Evolutionary conservation across 1,140 invertebrate species (phyloP), one percentile per base, ranked within the genome.

Genomic region (Drosophila kurseongensis): DNA sequence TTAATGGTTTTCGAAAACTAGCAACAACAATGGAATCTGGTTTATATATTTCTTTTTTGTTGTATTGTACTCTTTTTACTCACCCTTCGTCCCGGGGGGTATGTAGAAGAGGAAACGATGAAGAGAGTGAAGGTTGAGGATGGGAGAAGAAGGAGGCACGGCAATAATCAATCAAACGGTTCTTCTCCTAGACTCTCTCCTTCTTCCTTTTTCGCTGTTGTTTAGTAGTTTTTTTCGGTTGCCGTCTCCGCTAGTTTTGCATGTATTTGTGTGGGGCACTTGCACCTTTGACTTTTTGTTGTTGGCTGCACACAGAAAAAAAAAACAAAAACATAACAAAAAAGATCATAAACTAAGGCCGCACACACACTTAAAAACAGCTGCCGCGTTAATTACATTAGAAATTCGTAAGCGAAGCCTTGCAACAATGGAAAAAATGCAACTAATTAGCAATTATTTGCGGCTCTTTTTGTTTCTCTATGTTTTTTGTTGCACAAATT

Each of bases 361-460:
- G 35, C 32, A 63, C 12, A 67, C 42, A 66, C 48, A 51, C 52
- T 67, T 57, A 63, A 56, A 71, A 80, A 78, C 78, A 86, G 65
- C 76, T 73, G 80, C 71, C 16, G 44, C 80, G 65, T 84, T 85
- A 85, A 85, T 85, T 85, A 75, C 78, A 88, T 88, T 88, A 88
- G 76, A 88, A 89, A 88, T 83, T 88, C 84, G 79, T 77, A 79
- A 75, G 81, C 79, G 68, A 77, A 77, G 73, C 78, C 79, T 77
- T 80, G 66, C 52, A 55, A 75, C 59, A 80, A 65, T 62, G 44
- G 80, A 60, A 78, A 14, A 66, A 74, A 58, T 75, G 56, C 59
- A 88, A 68, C 79, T 86, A 78, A 78, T 86, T 78, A 82, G 79
- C 83, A 68, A 83, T 88, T 72, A 88, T 86, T 69, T 83, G 81